phyloP scores from a whole-genome alignment of 1,140 invertebrate species.

The Coelopa frigida region DNA sequence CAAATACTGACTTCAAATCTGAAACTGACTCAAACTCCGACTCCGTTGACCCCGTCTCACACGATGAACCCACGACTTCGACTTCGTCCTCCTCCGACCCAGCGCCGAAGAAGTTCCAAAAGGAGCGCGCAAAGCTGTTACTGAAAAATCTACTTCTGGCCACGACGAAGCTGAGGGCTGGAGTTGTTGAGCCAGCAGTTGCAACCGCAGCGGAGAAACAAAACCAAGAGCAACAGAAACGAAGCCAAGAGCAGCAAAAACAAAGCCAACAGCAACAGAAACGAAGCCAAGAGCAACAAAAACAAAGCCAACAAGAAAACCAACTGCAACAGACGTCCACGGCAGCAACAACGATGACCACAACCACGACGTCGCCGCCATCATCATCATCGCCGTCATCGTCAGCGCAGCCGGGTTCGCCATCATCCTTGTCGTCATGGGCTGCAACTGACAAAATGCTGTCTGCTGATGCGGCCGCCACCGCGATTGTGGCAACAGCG shows the following conservation, averaged over 20 bases:
- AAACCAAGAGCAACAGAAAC: not conserved
- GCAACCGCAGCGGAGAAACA: not conserved
- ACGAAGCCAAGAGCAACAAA: not conserved
- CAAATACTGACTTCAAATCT: too few species aligned
- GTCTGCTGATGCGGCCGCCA: too few species aligned
- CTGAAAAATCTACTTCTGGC: constrained; percentile 29
- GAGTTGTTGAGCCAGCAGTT: not conserved
- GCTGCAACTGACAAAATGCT: constrained; percentile 2
- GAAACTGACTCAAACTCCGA: too few species aligned
- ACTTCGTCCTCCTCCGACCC: too few species aligned
- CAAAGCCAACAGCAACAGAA: constrained; percentile 11
- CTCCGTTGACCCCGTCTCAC: too few species aligned
- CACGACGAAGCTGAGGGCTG: too few species aligned
- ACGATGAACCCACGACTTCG: too few species aligned
- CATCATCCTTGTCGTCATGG: not conserved
- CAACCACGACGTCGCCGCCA: not conserved
- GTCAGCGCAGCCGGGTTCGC: not conserved
- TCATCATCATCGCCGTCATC: not conserved
- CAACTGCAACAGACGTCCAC: too few species aligned
- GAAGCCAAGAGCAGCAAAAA: not conserved
- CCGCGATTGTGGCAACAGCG: constrained; percentile 3
- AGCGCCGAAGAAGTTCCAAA: constrained; percentile 33
- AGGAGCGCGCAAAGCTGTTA: constrained; percentile 40
- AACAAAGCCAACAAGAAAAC: not conserved
- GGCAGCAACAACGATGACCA: not conserved